Percentiles rank a stretch among this genome's conserved stretches.
These are phyloP conservation scores for Drosophila nikananu DNA, from an alignment of 1,140 invertebrate species.

Conservation along the genomic window DNA sequence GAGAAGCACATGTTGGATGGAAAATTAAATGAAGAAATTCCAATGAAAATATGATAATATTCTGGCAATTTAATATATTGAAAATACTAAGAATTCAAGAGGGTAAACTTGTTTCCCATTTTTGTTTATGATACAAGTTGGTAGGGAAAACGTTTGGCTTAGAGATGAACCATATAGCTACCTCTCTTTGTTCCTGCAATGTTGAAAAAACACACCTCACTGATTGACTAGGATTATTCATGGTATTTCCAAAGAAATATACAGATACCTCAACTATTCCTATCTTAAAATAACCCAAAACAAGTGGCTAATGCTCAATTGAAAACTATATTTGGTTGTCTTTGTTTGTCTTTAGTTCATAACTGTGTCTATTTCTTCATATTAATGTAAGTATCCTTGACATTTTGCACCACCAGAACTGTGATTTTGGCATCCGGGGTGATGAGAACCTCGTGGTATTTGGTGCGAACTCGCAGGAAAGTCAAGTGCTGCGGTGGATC, in stretches of 20 bases:
- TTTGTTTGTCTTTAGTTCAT: too few species aligned
- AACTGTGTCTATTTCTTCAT: background rate
- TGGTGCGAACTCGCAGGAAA: slow-evolving; percentile 75
- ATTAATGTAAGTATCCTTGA: slow-evolving; percentile 49
- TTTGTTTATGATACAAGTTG: too few species aligned
- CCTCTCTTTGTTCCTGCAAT: too few species aligned
- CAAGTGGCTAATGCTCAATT: background rate
- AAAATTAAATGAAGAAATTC: background rate
- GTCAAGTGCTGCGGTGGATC: slow-evolving; percentile 59
- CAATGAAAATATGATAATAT: background rate
- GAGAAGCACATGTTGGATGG: slow-evolving; percentile 38
- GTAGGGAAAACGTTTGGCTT: too few species aligned
- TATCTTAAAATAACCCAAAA: background rate
- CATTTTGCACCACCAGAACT: slow-evolving; percentile 73
- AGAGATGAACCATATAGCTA: too few species aligned
- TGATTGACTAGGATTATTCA: too few species aligned
- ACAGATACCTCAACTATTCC: too few species aligned
- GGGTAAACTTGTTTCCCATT: too few species aligned
- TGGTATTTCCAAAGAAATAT: too few species aligned
- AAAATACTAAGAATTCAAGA: background rate
- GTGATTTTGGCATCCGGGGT: slow-evolving; percentile 80
- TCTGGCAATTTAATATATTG: background rate
- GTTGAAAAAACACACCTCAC: too few species aligned
- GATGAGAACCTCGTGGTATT: slow-evolving; percentile 68
- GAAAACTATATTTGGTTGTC: slow-evolving; percentile 4